Evolutionary conservation across 2,797 vertebrate genomes (phyloP).

Genomic region (Glossophaga mutica): DNA sequence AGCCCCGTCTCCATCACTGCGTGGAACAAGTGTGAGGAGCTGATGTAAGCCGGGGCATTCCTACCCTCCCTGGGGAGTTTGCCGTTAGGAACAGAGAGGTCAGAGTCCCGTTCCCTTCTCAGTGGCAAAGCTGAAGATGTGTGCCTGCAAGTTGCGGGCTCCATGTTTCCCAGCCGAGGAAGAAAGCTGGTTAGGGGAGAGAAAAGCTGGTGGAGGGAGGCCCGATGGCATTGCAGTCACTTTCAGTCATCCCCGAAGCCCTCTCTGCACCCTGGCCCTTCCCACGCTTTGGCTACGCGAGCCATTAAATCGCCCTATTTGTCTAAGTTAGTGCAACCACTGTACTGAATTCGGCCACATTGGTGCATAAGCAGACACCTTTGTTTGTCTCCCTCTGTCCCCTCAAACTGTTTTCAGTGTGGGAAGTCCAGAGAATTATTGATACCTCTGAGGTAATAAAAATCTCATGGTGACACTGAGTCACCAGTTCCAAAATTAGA

Average conservation of each 20-base stretch:
- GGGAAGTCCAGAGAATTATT: background rate
- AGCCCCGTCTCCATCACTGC: background rate
- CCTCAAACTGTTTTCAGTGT: background rate
- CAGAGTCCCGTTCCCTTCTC: background rate
- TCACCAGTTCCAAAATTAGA: slow-evolving; percentile 9
- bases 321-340: background rate
- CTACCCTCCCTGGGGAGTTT: background rate
- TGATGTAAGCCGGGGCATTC: background rate
- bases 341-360: background rate
- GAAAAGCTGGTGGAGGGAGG: background rate
- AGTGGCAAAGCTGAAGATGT: background rate
- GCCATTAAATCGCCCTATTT: background rate
- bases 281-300: background rate
- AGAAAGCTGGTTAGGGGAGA: background rate
- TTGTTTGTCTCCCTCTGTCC: background rate
- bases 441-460: background rate
- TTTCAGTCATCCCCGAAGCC: background rate
- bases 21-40: background rate
- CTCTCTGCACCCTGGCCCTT: background rate
- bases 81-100: background rate
- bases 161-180: background rate
- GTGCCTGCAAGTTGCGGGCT: background rate
- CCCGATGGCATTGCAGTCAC: background rate
- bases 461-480: background rate
- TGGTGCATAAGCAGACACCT: background rate